A percentile compares a stretch with the other conserved stretches of the same genome.
phyloP scores from a whole-genome alignment of 2,797 vertebrate species.

The Halcyon chelicuti region DNA sequence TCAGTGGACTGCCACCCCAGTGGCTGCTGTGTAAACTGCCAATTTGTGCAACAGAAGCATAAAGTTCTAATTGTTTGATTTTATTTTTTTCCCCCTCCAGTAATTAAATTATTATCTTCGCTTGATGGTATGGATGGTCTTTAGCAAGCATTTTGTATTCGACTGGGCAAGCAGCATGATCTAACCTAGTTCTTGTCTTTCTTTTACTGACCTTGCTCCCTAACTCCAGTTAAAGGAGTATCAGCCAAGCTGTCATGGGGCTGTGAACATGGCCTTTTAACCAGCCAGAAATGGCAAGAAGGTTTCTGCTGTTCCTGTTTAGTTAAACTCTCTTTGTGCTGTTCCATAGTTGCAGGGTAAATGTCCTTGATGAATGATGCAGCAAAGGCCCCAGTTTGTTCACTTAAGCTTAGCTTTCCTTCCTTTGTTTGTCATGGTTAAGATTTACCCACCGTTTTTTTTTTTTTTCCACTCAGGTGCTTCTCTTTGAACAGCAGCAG shows the following conservation, averaged over 20 bases:
- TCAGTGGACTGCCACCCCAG: not conserved
- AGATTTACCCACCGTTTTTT: not conserved
- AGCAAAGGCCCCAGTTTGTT: not conserved
- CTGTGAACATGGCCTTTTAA: not conserved
- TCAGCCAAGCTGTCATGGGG: not conserved
- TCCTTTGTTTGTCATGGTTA: not conserved
- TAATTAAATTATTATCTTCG: not conserved
- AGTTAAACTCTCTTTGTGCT: not conserved
- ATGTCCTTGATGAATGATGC: not conserved
- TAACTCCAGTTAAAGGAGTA: not conserved
- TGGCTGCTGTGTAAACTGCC: not conserved
- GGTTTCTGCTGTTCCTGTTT: not conserved
- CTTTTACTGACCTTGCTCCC: not conserved
- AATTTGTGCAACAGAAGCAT: conserved; percentile 2
- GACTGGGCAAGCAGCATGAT: not conserved
- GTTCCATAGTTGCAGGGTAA: not conserved
- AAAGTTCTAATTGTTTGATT: not conserved
- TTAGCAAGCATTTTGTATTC: not conserved
- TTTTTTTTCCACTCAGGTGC: not conserved
- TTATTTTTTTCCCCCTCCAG: not conserved
- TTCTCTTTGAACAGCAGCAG: not conserved
- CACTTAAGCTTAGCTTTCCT: not conserved
- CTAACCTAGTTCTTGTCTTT: not conserved
- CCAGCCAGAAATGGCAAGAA: not conserved
- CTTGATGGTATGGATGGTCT: not conserved